Evolutionary conservation across 2,888 invertebrate genomes (phyloP), one percentile per base, ranked within the genome.

Genomic region (Epinotia ramella): DNA sequence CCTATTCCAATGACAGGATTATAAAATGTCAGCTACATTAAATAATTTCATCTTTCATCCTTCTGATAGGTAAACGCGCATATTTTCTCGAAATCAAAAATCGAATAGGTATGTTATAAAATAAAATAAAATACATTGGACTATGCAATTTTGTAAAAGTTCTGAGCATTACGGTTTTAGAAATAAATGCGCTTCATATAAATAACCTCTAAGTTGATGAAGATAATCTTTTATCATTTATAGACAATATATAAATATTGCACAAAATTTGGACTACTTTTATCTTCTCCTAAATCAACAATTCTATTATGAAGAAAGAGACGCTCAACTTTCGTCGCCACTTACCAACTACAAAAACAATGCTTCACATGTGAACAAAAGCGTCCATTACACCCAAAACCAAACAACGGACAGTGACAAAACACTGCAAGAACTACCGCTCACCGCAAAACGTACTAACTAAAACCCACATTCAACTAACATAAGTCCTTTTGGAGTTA

Each of bases 341-440:
- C 40, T 40, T 40, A 40, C 40, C 5, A 46, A n/a, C 40, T 18
- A 33, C 66, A 66, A 66, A 66, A 66, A 66, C 65, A 46, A 53
- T 24, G 60, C 60, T 28, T 53, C 57, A 59, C 59, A 46, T 49
- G 70, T 46, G 60, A 49, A 60, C 60, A 60, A 49, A 46, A 44
- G 70, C 28, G 46, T 70, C 59, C 57, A 59, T 60, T 59, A 59
- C 53, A 49, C 57, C 64, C 57, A 59, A 69, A 79, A 80, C 76
- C 66, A 66, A 77, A 73, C 66, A 72, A 79, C 81, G 80, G 81
- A 80, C 76, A 82, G 81, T 82, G 85, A 87, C 86, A 86, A 86
- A 87, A 86, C 83, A 82, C 77, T 78, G 79, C 80, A 71, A 81
- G 81, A 83, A 86, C 87, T 46, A 20, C 18, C 13, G 1, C 1